Evolutionary conservation across 2,797 vertebrate genomes (phyloP), one percentile per base, ranked within the genome.

Genomic region (Oryzias dopingdopingensis): DNA sequence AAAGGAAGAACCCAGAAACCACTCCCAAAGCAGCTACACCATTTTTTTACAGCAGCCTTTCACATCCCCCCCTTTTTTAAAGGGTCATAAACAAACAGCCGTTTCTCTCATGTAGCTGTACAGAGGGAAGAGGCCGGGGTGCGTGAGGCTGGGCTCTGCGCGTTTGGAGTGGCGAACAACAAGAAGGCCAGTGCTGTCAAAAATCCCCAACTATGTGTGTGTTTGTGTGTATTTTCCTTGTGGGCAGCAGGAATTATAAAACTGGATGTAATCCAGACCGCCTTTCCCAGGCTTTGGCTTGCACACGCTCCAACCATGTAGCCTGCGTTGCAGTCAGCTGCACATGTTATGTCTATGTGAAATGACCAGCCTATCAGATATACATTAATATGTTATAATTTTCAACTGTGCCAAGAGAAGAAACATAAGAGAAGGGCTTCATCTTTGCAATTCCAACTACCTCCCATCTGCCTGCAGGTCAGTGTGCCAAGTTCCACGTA

Each of bases 81-180:
- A 70, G 57, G 70, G 47, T 76, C 70, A 77, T 81, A 82, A 86
- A 88, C 81, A 83, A 80, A 79, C 76, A 80, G 61, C 12, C 52
- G 1, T 67, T 83, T 80, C 62, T 84, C 56, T 67, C 68, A 14
- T 65, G 59, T 56, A 70, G 53, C 46, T 54, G 42, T 74, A 58
- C 37, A 32, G 13, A 49, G 18, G 6, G 20, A 42, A 2, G 14
- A 12, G 42, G 14, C 4, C 29, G 13, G 43, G n/a, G 32, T 15
- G 62, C 49, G 18, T 42, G 73, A 44, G 65, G 7, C 58, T 54
- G 76, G 59, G 70, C 42, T 40, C 41, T 24, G 62, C 6, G 17
- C 56, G 62, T 62, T 58, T 52, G 53, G 55, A 44, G 66, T 80
- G 67, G 76, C 67, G 66, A 40, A 29, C 54, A 67, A 37, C 49